Conservation (phyloP, 2,888 invertebrate genomes). For the Phragmatobia fuliginosa region DNA sequence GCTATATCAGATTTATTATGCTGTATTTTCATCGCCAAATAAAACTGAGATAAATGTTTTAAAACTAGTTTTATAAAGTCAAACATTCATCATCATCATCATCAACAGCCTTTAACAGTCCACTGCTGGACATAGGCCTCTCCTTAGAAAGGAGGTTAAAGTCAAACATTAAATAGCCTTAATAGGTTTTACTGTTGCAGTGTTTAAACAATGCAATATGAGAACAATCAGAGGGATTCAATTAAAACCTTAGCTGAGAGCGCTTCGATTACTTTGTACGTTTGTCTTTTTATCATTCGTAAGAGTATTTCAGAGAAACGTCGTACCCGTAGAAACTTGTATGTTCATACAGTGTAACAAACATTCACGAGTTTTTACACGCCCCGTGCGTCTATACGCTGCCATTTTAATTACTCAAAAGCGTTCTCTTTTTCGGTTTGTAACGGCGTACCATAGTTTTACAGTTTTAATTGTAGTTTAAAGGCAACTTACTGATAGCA, state of each 20-base stretch:
- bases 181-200: neutral
- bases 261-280: slow-evolving; percentile 1
- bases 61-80: neutral
- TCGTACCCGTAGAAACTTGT: slow-evolving; percentile 29
- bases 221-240: neutral
- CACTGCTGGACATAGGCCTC: too few species aligned
- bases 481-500: slow-evolving; percentile 51
- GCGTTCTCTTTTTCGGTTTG: slow-evolving; percentile 67
- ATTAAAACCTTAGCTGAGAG: neutral
- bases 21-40: neutral
- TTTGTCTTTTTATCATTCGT: slow-evolving; percentile 7
- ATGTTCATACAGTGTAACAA: slow-evolving; percentile 39
- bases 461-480: slow-evolving; percentile 59
- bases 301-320: slow-evolving; percentile 14
- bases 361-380: slow-evolving; percentile 59
- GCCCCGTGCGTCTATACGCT: slow-evolving; percentile 54
- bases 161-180: neutral
- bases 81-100: too few species aligned
- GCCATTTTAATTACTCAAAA: slow-evolving; percentile 64
- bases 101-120: too few species aligned
- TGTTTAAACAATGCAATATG: neutral
- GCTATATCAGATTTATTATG: too few species aligned
- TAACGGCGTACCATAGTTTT: slow-evolving; percentile 67
- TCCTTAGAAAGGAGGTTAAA: too few species aligned
- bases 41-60: neutral